phyloP scores from a whole-genome alignment of 1,140 invertebrate genomes.

The Reticulitermes speratus region DNA sequence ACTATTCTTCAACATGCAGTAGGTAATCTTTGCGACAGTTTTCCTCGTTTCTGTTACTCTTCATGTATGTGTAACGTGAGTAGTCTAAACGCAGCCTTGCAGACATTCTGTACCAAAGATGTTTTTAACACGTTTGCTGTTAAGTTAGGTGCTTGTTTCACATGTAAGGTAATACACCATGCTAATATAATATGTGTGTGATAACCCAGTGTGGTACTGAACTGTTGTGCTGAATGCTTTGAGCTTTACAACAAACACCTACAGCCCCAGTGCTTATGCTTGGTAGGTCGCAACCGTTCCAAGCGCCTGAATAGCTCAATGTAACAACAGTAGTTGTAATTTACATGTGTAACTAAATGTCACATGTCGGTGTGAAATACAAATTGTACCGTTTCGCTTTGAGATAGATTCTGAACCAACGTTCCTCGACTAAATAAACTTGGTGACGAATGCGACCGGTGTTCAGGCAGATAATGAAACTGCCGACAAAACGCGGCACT shows the following conservation, averaged over 20 bases:
- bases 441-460: neutral
- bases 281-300: neutral
- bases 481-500: neutral
- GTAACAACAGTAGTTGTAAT: conserved; percentile 1
- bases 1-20: too few relatives aligned
- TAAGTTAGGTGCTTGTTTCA: too few relatives aligned
- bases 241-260: neutral
- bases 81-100: too few relatives aligned
- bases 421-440: neutral
- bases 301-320: neutral
- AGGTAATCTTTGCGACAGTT: too few relatives aligned
- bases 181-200: too few relatives aligned
- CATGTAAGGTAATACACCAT: too few relatives aligned
- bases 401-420: neutral
- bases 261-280: neutral
- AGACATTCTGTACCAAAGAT: too few relatives aligned
- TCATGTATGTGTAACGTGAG: too few relatives aligned
- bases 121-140: too few relatives aligned
- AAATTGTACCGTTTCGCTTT: neutral
- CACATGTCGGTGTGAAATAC: neutral
- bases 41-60: too few relatives aligned
- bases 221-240: neutral
- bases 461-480: neutral
- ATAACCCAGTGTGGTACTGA: too few relatives aligned
- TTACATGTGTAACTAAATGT: conserved; percentile 8